Conservation (phyloP, 92 coral and sea anemone genomes). For the Metridium senile region DNA sequence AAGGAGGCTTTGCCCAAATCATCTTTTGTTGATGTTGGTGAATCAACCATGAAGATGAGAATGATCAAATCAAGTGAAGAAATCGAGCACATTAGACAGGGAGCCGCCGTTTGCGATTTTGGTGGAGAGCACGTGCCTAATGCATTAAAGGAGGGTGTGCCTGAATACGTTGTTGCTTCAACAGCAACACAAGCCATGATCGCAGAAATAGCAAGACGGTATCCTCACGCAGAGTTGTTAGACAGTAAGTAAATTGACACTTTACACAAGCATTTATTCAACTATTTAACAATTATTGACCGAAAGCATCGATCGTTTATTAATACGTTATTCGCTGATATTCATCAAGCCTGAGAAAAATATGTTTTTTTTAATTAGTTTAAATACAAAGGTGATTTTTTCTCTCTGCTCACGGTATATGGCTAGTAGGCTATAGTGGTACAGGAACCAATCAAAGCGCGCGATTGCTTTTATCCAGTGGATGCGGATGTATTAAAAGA, state of each 20-base stretch:
- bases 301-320: background rate
- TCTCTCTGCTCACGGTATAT: no score
- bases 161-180: constrained; percentile 88
- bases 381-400: no score
- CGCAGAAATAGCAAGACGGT: constrained; percentile 75
- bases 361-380: no score
- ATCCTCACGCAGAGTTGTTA: constrained; percentile 80
- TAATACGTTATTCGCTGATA: no score
- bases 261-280: background rate
- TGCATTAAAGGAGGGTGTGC: constrained; percentile 68
- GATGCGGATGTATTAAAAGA: no score
- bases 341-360: no score
- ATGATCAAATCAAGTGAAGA: constrained; percentile 88
- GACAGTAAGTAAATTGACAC: constrained; percentile 66
- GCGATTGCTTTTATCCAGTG: no score
- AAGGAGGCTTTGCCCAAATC: constrained; percentile 75
- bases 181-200: constrained; percentile 87
- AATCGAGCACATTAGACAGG: constrained; percentile 78
- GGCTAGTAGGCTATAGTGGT: no score
- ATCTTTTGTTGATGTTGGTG: constrained; percentile 64
- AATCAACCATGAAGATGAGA: constrained; percentile 86
- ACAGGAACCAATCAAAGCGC: no score
- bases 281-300: background rate
- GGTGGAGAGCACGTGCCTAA: constrained; percentile 79
- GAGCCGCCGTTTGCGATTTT: constrained; percentile 85